Conservation (phyloP, 1,140 invertebrate species). For the Brachionus calyciflorus region DNA sequence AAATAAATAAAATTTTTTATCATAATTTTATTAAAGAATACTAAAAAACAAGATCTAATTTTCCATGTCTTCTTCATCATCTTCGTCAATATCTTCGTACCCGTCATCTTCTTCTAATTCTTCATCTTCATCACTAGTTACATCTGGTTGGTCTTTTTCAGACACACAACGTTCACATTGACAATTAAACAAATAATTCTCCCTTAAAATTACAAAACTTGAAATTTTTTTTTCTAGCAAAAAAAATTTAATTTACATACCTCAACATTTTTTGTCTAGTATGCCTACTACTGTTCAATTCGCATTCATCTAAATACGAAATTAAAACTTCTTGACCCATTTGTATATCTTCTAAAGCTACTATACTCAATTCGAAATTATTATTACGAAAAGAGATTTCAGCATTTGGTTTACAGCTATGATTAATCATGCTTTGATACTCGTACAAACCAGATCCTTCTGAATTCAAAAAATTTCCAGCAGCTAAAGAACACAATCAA, state of each 20-base stretch:
- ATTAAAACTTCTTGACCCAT: slow-evolving; percentile 73
- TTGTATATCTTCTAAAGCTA: slow-evolving; percentile 71
- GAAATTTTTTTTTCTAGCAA: not conserved
- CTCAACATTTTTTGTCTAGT: slow-evolving; percentile 70
- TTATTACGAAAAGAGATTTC: slow-evolving; percentile 78
- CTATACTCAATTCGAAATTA: slow-evolving; percentile 74
- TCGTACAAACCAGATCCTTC: slow-evolving; percentile 85
- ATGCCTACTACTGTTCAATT: slow-evolving; percentile 74
- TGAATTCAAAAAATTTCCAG: slow-evolving; percentile 82
- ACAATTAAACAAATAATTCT: slow-evolving; percentile 83
- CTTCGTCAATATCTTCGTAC: slow-evolving; percentile 28
- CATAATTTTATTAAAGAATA: not conserved
- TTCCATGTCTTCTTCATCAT: slow-evolving; percentile 25
- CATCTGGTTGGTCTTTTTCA: slow-evolving; percentile 73
- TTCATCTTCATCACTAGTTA: slow-evolving; percentile 72
- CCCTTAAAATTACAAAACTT: slow-evolving; percentile 61
- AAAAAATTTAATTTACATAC: no score
- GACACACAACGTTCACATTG: slow-evolving; percentile 74
- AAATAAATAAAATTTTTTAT: not conserved
- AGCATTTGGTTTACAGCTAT: slow-evolving; percentile 86
- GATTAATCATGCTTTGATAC: slow-evolving; percentile 80
- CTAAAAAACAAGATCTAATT: slow-evolving; percentile 14
- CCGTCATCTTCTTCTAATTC: slow-evolving; percentile 51
- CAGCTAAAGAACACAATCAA: slow-evolving; percentile 65
- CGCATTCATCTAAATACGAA: slow-evolving; percentile 83